Evolutionary conservation across 2,113 vertebrate species (phyloP), one percentile per base, ranked within the genome.

Genomic region (Microcebus ravelobensis): DNA sequence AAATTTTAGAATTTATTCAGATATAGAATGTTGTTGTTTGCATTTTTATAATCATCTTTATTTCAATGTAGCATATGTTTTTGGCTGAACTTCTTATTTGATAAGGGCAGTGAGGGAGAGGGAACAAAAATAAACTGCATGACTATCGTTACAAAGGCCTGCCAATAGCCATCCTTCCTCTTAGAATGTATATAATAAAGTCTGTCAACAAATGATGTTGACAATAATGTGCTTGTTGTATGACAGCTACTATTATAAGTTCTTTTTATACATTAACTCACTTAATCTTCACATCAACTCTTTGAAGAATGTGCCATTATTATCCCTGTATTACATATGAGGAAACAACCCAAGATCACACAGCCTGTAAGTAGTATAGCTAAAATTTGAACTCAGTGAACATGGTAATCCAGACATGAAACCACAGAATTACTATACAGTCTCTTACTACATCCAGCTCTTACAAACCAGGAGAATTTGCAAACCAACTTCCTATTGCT

Each of bases 1-100:
- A 89, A 85, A 93, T 67, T 18, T 94, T 94, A 96, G 17, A 96
- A 94, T 63, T 87, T 68, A 92, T 71, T 68, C 5, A 9, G 31
- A 52, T 31, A 10, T 67, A 92, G 15, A 27, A 90, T 65, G 42
- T 63, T 67, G 48, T 61, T 94, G 52, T 77, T 81, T 82, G 42
- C 63, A 92, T 59, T 92, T 95, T 91, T 86, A 77, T 91, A 77
- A 84, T 18, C 50, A 81, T 45, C 20, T 93, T 65, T 94, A 91
- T 77, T 91, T 93, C 55, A 77, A 21, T 48, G 5, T 39, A 91
- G n/a, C 12, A n/a, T 34, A 29, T 57, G 8, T 65, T 90, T 97
- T 84, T 36, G 12, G 39, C 18, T 87, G 20, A 79, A 91, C 93
- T 92, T 90, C 73, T 70, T 94, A 87, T 68, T 87, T 83, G 52